Base-by-base conservation (phyloP, 2,888 invertebrate species). In the Dioctria linearis region DNA sequence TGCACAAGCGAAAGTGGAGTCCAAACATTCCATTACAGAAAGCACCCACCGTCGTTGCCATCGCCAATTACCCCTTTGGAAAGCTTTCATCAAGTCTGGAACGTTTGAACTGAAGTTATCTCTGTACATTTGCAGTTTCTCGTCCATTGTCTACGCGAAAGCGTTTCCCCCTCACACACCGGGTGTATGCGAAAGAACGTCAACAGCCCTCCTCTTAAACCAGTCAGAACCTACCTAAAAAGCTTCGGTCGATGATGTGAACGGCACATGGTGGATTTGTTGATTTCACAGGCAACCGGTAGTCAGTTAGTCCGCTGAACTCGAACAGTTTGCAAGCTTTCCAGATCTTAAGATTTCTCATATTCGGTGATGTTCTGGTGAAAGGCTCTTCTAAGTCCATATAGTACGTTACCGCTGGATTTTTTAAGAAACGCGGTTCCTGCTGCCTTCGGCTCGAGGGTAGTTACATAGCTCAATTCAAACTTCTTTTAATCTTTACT, bases 271-370 rank as follows among this genome's bases (percentile, higher is more conserved):
- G 25, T 25, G 25, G 25, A 0, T 63, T 59, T 76, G 76, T 76
- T 76, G 76, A 63, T 76, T 63, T 46, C 49, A 63, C 40, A 11
- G 54, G 63, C 63, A 4, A 59, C 57, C 69, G 69, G 67, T 59
- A 67, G 67, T 75, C 57, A 75, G 75, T 79, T 67, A 69, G 79
- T 69, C 54, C 67, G 67, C 69, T 79, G 79, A 57, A 79, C 67
- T 79, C 79, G 57, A 69, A 59, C 5, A 59, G 69, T 54, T 43
- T 67, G 42, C 39, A 54, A 49, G 79, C 59, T 59, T 43, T 49
- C n/a, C 9, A 40, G 11, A 79, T 79, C 43, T 57, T 46, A 49
- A 40, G 59, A 42, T 57, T 5, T 51, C 8, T 59, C 71, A 57
- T 75, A n/a, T 43, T 25, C 25, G 1, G 25, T 75, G 40, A 6